phyloP scores from a whole-genome alignment of 2,888 invertebrate species.

The Antheraea yamamai region DNA sequence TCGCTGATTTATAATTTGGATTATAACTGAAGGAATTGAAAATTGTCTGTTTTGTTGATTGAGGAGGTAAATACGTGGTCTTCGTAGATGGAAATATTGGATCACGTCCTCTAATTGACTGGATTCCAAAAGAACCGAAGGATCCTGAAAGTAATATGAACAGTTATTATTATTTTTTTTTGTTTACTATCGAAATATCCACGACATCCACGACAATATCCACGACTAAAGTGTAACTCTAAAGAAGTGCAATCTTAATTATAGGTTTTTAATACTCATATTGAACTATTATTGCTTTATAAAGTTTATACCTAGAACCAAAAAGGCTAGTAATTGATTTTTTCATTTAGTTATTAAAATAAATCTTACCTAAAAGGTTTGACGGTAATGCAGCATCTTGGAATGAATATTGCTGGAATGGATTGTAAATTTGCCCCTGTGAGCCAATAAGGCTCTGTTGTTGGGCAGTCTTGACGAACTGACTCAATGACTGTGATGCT shows the following conservation, averaged over 20 bases:
- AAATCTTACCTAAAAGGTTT: conserved; percentile 66
- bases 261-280: no score
- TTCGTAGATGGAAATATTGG: conserved; percentile 67
- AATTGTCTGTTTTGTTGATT: conserved; percentile 67
- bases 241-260: no score
- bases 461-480: conserved; percentile 73
- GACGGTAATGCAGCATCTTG: conserved; percentile 67
- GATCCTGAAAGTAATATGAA: conserved; percentile 66
- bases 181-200: neutral
- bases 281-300: neutral
- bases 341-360: neutral
- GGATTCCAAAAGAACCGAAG: conserved; percentile 83
- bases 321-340: neutral
- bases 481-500: conserved; percentile 61
- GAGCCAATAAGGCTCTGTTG: conserved; percentile 54
- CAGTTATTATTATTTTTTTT: neutral
- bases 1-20: conserved; percentile 64
- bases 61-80: conserved; percentile 66
- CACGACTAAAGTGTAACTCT: no score
- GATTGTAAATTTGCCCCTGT: conserved; percentile 49
- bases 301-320: neutral
- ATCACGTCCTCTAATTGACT: conserved; percentile 78
- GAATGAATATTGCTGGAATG: conserved; percentile 62
- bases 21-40: conserved; percentile 69
- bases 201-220: no score